Conservation (phyloP, 2,113 vertebrate genomes). For the Centrocercus urophasianus region DNA sequence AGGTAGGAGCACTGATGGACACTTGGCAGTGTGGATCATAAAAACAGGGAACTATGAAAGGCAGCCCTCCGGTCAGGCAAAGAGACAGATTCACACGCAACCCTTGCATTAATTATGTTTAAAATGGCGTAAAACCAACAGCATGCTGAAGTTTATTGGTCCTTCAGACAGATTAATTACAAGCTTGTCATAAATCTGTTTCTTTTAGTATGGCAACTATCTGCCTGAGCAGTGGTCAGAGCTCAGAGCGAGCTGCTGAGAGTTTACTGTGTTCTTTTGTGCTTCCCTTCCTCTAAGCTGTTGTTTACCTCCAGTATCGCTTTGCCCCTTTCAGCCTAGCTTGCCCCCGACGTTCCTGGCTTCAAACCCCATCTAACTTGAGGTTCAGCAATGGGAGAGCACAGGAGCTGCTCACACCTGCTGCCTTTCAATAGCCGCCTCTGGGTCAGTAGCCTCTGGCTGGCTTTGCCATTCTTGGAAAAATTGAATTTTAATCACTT, state of each 20-base stretch:
- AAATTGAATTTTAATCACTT: conserved; percentile 11
- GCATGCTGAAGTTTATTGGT: neutral
- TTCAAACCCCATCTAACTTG: neutral
- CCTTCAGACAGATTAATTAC: neutral
- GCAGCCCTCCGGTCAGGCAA: neutral
- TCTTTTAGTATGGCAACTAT: neutral
- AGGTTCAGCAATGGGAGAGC: neutral
- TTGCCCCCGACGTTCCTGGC: neutral
- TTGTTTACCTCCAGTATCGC: neutral
- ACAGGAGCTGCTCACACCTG: neutral
- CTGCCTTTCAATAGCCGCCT: conserved; percentile 36
- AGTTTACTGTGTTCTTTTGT: neutral
- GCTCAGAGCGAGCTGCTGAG: neutral
- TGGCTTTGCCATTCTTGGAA: conserved; percentile 13
- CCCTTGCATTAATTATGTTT: neutral
- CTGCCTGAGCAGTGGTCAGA: neutral
- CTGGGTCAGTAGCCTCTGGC: conserved; percentile 45
- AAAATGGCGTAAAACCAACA: neutral
- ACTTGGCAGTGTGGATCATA: neutral
- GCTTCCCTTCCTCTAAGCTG: neutral
- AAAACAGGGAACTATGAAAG: neutral
- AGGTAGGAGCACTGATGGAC: neutral
- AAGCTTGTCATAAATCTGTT: neutral
- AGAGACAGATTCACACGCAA: rapidly evolving
- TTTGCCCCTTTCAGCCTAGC: neutral